Evolutionary conservation across 2,888 invertebrate genomes (phyloP).

Genomic region (Onthophagus sagittarius): DNA sequence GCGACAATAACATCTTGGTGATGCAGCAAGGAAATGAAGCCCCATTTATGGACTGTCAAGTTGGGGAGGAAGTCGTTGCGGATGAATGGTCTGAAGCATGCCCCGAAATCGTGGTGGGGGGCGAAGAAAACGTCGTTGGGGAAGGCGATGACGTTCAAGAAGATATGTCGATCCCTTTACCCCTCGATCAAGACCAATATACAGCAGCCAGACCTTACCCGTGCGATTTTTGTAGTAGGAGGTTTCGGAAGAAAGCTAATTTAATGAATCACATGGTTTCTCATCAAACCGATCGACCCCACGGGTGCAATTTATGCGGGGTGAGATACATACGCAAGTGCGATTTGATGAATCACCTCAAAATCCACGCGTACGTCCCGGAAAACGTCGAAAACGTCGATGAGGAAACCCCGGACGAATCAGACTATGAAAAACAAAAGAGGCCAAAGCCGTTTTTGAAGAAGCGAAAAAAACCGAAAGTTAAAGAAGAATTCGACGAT

Average conservation of each 20-base stretch:
- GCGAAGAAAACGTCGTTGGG: constrained; percentile 52
- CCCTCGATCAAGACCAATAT: constrained; percentile 77
- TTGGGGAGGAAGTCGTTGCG: constrained; percentile 65
- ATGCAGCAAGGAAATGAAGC: constrained; percentile 37
- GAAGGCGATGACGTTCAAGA: constrained; percentile 52
- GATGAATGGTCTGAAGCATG: constrained; percentile 75
- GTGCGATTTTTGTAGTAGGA: constrained; percentile 79
- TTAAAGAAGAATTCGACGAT: constrained; percentile 40
- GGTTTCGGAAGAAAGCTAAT: constrained; percentile 79
- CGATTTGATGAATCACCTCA: constrained; percentile 79
- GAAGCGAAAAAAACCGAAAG: constrained; percentile 38
- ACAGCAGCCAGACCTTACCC: constrained; percentile 76
- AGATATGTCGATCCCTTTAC: constrained; percentile 69
- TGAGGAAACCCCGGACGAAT: constrained; percentile 53
- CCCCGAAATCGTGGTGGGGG: constrained; percentile 61
- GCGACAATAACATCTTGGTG: constrained; percentile 45
- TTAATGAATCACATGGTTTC: constrained; percentile 85
- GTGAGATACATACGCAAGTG: constrained; percentile 74
- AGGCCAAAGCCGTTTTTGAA: constrained; percentile 34
- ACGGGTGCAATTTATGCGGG: constrained; percentile 78
- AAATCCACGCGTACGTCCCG: constrained; percentile 75
- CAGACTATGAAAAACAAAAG: constrained; percentile 44
- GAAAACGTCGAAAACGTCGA: constrained; percentile 54
- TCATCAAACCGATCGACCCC: constrained; percentile 79
- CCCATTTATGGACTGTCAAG: constrained; percentile 43